Conservation (phyloP, 2,113 vertebrate species). For the Xiphias gladius region DNA sequence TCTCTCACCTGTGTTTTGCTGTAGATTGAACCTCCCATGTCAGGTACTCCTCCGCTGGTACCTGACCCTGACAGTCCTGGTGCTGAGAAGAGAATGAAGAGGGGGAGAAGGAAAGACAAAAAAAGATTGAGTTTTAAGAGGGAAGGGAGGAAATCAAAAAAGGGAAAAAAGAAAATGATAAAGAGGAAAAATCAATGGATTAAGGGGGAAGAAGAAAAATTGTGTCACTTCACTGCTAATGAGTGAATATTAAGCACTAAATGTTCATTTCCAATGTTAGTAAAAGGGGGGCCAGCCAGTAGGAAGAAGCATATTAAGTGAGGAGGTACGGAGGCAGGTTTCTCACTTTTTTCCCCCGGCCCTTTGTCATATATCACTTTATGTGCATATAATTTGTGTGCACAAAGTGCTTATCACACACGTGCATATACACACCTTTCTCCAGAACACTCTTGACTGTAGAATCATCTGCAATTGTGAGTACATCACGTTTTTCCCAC, state of each 20-base stretch:
- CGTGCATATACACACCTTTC: conserved; percentile 71
- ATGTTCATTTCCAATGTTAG: conserved; percentile 67
- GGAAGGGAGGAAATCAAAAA: neutral
- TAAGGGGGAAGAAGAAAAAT: conserved; percentile 27
- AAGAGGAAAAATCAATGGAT: conserved; percentile 40
- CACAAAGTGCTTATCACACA: conserved; percentile 56
- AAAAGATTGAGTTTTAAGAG: neutral
- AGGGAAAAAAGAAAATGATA: conserved; percentile 15
- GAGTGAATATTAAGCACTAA: conserved; percentile 18
- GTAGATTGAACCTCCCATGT: conserved; percentile 94
- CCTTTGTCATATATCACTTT: conserved; percentile 35
- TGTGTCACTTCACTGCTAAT: conserved; percentile 28
- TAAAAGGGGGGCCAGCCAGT: conserved; percentile 73
- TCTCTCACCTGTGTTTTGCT: conserved; percentile 94
- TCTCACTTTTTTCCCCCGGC: conserved; percentile 34
- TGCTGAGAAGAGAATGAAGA: conserved; percentile 54
- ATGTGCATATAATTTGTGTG: conserved; percentile 32
- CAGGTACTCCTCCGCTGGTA: conserved; percentile 91
- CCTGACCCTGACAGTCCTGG: conserved; percentile 92
- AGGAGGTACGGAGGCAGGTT: conserved; percentile 51
- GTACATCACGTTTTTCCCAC: conserved; percentile 44
- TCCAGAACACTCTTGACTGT: conserved; percentile 47
- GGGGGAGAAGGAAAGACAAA: neutral
- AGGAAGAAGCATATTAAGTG: conserved; percentile 71
- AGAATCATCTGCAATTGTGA: conserved; percentile 63